Base-by-base conservation (phyloP, 2,113 vertebrate genomes). In the Cephalopholis sonnerati region DNA sequence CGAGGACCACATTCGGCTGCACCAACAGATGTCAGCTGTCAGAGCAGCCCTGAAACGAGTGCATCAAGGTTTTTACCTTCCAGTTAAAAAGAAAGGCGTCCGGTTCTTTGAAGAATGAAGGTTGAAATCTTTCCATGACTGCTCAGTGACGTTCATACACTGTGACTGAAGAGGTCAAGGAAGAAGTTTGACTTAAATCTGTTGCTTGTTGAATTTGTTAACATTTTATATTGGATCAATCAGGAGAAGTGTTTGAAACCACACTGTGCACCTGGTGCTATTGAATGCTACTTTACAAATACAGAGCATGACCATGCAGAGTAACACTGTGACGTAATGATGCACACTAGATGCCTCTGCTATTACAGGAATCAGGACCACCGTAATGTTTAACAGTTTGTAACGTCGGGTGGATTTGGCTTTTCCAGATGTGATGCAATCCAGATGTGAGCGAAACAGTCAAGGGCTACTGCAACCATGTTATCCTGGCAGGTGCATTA, bases 321-420 rank as follows among this genome's bases (percentile, higher is more conserved):
- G 25, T 15, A 29, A 59, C 10, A 87, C 27, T 51, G 51, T 59
- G 57, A 86, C 15, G 7, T 20, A 54, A 76, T 57, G 36, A 76
- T 65, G 71, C 17, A 41, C 55, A 59, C 41, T 12, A 82, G 77
- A 79, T 66, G 66, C 27, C 7, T 62, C 10, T 51, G 65, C 62
- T 48, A 27, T 25, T 39, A 61, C n/a, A 15, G 6, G 41, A 12
- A 9, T 44, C 41, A 9, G 11, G 2, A 59, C 39, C 46, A 69
- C 74, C 57, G 61, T 27, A 58, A 29, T 41, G 11, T 74, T 68
- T 18, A 24, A 63, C 36, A 64, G 59, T 63, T 22, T 61, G 3
- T 54, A 48, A 67, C 41, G 20, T n/a, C 2, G 22, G 25, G 41
- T 41, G 57, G 53, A 69, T 64, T 71, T 44, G 5, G 24, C 61